These are phyloP conservation scores for Pristionchus maxplancki DNA, from an alignment of 2,888 invertebrate genomes.

Conservation along the genomic window DNA sequence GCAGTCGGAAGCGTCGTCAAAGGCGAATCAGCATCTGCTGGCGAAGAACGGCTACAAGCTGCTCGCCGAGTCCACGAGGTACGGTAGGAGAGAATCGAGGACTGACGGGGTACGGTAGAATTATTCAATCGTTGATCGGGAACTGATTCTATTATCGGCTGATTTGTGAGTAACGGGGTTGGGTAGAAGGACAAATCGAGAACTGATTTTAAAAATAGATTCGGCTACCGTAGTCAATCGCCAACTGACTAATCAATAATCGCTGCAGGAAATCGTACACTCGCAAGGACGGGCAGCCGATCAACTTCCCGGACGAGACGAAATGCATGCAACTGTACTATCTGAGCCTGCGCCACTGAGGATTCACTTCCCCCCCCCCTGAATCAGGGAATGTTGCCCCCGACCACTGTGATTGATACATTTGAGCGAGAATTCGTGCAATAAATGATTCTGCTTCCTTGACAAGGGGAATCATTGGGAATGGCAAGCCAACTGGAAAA, in stretches of 20 bases:
- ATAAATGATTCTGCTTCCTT: too few relatives aligned
- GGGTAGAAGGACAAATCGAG: too few relatives aligned
- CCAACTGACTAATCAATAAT: neutral
- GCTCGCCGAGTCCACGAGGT: constrained; percentile 26
- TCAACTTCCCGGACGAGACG: neutral
- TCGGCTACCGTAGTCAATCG: neutral
- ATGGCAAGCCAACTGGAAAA: too few relatives aligned
- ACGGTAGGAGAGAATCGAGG: neutral
- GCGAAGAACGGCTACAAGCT: constrained; percentile 18
- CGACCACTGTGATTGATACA: too few relatives aligned
- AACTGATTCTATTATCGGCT: too few relatives aligned
- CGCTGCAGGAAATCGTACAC: constrained; percentile 6
- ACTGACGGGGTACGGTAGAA: neutral
- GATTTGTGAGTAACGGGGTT: too few relatives aligned
- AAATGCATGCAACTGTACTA: neutral
- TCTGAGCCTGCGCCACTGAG: neutral
- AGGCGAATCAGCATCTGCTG: constrained; percentile 7
- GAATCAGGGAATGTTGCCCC: too few relatives aligned
- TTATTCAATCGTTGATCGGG: too few relatives aligned
- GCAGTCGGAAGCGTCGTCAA: constrained; percentile 32
- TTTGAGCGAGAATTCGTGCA: too few relatives aligned
- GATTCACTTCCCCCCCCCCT: too few relatives aligned
- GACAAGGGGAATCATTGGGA: too few relatives aligned
- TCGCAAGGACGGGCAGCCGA: neutral
- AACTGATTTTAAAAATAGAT: too few relatives aligned